These are phyloP conservation scores for Oophaga sylvatica DNA, from an alignment of 2,797 vertebrate species.

Conservation along the genomic window DNA sequence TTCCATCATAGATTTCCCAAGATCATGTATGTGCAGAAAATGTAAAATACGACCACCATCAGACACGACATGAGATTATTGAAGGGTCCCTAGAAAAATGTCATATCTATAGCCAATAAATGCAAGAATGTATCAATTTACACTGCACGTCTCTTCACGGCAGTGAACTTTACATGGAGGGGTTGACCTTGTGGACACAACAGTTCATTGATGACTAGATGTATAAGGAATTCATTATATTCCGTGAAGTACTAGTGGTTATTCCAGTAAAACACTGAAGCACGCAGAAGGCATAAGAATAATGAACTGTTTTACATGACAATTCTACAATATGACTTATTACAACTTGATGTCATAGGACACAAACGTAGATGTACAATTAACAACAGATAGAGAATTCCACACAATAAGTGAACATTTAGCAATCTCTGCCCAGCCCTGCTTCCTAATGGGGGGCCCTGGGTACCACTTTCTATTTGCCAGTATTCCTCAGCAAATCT, in stretches of 20 bases:
- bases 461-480: too few relatives aligned
- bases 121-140: too few relatives aligned
- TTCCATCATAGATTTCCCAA: too few relatives aligned
- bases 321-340: not conserved
- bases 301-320: not conserved
- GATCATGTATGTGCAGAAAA: too few relatives aligned
- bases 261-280: not conserved
- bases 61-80: too few relatives aligned
- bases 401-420: not conserved
- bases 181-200: not conserved
- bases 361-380: not conserved
- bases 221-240: not conserved
- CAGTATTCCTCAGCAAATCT: too few relatives aligned
- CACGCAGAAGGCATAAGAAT: not conserved
- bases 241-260: not conserved
- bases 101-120: not conserved
- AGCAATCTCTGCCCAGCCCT: too few relatives aligned
- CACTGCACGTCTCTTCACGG: too few relatives aligned
- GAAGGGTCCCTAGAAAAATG: too few relatives aligned
- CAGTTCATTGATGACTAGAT: not conserved
- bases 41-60: too few relatives aligned
- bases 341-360: not conserved
- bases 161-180: too few relatives aligned
- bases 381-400: not conserved
- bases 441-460: too few relatives aligned